phyloP scores from a whole-genome alignment of 2,113 vertebrate genomes.

The Rhynchomys soricoides region DNA sequence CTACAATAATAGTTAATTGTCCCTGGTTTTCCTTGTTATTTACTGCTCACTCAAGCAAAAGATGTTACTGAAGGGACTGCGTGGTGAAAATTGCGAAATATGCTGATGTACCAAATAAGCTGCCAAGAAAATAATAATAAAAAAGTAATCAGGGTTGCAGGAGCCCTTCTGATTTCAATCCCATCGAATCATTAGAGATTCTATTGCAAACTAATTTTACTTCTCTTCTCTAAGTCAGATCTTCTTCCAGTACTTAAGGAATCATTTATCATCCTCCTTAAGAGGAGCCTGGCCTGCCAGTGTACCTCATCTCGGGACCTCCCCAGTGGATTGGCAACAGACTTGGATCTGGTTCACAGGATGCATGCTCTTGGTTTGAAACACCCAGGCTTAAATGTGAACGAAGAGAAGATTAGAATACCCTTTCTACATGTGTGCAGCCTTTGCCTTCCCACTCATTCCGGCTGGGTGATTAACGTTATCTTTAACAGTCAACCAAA shows the following conservation, averaged over 20 bases:
- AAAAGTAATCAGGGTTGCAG: slow-evolving; percentile 50
- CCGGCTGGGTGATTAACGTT: neutral
- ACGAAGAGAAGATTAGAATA: neutral
- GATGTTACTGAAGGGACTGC: slow-evolving; percentile 58
- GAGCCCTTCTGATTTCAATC: slow-evolving; percentile 70
- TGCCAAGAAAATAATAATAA: slow-evolving; percentile 67
- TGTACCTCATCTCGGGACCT: slow-evolving; percentile 44
- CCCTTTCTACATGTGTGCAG: neutral
- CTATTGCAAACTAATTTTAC: slow-evolving; percentile 75
- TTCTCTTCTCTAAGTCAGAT: slow-evolving; percentile 65
- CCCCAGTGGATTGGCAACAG: slow-evolving; percentile 55
- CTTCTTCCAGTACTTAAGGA: slow-evolving; percentile 69
- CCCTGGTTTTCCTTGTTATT: slow-evolving; percentile 75
- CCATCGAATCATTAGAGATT: slow-evolving; percentile 70
- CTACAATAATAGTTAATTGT: slow-evolving; percentile 74
- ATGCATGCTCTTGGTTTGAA: slow-evolving; percentile 53
- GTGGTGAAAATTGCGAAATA: slow-evolving; percentile 42
- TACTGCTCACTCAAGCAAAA: slow-evolving; percentile 73
- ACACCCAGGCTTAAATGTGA: neutral
- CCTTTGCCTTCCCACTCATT: neutral
- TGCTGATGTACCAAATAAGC: slow-evolving; percentile 68
- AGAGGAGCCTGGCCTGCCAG: slow-evolving; percentile 50
- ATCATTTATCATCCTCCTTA: slow-evolving; percentile 72
- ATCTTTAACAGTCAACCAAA: neutral
- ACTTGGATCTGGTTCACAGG: slow-evolving; percentile 62